Evolutionary conservation across 2,113 vertebrate species (phyloP).

Genomic region (Mormyrus lacerda): DNA sequence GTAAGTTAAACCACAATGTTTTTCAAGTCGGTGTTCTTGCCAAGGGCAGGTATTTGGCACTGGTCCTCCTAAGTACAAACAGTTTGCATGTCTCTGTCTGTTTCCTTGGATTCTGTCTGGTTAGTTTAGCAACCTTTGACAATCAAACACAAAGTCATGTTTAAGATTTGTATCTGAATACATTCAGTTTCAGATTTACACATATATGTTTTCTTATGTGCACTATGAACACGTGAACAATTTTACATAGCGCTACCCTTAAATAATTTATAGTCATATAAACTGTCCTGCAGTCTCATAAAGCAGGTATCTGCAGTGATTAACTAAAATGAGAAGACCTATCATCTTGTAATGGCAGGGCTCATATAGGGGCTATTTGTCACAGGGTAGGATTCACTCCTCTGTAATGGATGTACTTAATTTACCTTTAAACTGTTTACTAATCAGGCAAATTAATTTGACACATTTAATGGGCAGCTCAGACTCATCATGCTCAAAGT

Average conservation of each 20-base stretch:
- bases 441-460: slow-evolving; percentile 20
- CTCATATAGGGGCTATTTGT: slow-evolving; percentile 12
- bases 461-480: slow-evolving; percentile 17
- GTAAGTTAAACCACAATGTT: not conserved
- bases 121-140: not conserved
- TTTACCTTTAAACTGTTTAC: slow-evolving; percentile 32
- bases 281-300: not conserved
- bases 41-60: not conserved
- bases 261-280: slow-evolving; percentile 4
- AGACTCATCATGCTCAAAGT: slow-evolving; percentile 1
- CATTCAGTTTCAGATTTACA: not conserved
- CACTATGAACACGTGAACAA: not conserved
- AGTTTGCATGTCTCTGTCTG: not conserved
- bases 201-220: not conserved
- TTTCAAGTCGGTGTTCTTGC: not conserved
- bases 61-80: not conserved
- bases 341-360: slow-evolving; percentile 14
- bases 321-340: slow-evolving; percentile 11
- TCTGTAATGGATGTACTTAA: slow-evolving; percentile 29
- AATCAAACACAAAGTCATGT: not conserved
- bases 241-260: not conserved
- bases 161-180: not conserved
- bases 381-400: not conserved
- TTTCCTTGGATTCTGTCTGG: not conserved
- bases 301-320: slow-evolving; percentile 12